A percentile compares a stretch with the other conserved stretches of the same genome.
These are phyloP conservation scores for zebrafish (Danio rerio) DNA, from an alignment of 2,113 vertebrate species.

Conservation along the genomic window GRCz12tu NC_133180.1:11897501-11898000, in stretches of 20 bases:
- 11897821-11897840: slow-evolving; percentile 12
- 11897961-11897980: neutral
- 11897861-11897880: neutral
- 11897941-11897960: slow-evolving; percentile 30
- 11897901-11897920: neutral
- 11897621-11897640: too few relatives aligned
- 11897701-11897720: neutral
- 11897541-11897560: too few relatives aligned
- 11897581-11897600: too few relatives aligned
- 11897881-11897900: neutral
- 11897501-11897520: too few relatives aligned
- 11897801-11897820: slow-evolving; percentile 10
- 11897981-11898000: slow-evolving; percentile 34
- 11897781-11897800: neutral
- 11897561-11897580: too few relatives aligned
- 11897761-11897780: neutral
- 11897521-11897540: too few relatives aligned
- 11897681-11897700: neutral
- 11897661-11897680: too few relatives aligned
- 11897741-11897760: neutral
- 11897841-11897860: neutral
- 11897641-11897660: too few relatives aligned
- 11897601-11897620: too few relatives aligned
- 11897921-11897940: slow-evolving; percentile 16
- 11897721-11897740: neutral